Base-by-base conservation (phyloP, 2,888 invertebrate genomes). In the Orgyia antiqua region DNA sequence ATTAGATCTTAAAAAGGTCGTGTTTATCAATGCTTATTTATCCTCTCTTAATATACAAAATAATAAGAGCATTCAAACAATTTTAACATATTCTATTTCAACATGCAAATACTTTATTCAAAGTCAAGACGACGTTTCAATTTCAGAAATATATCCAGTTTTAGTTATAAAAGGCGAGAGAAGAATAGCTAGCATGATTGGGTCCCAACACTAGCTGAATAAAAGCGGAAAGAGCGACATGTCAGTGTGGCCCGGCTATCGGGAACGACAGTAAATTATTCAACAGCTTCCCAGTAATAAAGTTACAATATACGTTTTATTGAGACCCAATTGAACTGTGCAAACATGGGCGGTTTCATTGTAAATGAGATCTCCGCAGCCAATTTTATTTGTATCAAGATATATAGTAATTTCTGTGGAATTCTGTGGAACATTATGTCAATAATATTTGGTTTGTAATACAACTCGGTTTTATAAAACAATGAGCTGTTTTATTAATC, bases 231-330 rank as follows among this genome's bases (percentile, higher is more conserved):
- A 50, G 45, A 41, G 47, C 39, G 39, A 46, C 39, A 30, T 42
- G 39, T 34, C 45, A 45, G 44, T 41, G 29, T 29, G 35, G 18
- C 29, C 13, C 33, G 10, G 24, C 36, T 31, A 40, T 43, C 31
- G 46, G 35, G 42, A 37, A 32, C 42, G 21, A 31, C 39, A 33
- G 46, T 56, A 58, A 59, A 59, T 59, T 54, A 58, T 59, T 56
- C 54, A 56, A 33, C 44, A 34, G 42, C 34, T 42, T 33, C 35
- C 33, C 23, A 39, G 42, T 46, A 51, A 51, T 59, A 53, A 49
- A 54, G 49, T 44, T 41, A 39, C 37, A 21, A 15, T 39, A 31
- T 13, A 31, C 35, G 42, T 42, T 49, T 52, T 53, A 53, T 45
- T 47, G 53, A 45, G 9, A 23, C 21, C 35, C 42, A 53, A 47